A percentile compares a stretch with the other conserved stretches of the same genome.
Conservation (phyloP, 2,797 vertebrate genomes). For the Clarias pachynema region DNA sequence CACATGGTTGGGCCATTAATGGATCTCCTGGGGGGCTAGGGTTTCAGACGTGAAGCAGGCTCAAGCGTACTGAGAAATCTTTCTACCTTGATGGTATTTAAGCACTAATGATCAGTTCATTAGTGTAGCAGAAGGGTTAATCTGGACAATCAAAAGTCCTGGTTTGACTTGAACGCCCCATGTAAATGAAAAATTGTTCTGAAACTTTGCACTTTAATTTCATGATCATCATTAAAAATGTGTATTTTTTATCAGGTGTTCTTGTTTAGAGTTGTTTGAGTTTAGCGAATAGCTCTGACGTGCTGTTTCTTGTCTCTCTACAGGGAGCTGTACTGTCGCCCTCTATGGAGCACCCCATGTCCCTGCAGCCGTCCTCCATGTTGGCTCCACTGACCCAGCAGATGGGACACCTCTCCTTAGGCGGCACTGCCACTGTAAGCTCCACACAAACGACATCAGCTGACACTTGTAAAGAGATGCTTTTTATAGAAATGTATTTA, state of each 20-base stretch:
- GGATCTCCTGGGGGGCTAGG: too few relatives aligned
- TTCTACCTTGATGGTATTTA: too few relatives aligned
- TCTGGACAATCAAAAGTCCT: too few relatives aligned
- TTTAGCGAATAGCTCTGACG: neutral
- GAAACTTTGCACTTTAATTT: neutral
- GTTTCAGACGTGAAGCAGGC: too few relatives aligned
- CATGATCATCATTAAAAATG: neutral
- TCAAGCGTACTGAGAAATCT: too few relatives aligned
- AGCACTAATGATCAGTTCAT: too few relatives aligned
- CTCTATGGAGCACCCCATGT: constrained; percentile 97
- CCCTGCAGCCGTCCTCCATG: constrained; percentile 94
- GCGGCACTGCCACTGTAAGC: constrained; percentile 91
- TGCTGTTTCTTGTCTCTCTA: constrained; percentile 18
- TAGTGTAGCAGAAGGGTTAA: too few relatives aligned
- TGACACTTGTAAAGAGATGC: neutral
- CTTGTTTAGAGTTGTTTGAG: too few relatives aligned
- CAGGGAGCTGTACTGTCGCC: constrained; percentile 96
- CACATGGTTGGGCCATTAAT: too few relatives aligned
- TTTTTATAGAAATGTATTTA: constrained; percentile 12
- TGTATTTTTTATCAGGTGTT: too few relatives aligned
- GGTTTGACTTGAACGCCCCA: too few relatives aligned
- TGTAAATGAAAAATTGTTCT: too few relatives aligned
- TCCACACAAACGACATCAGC: constrained; percentile 59
- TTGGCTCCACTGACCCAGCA: constrained; percentile 92
- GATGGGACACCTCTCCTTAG: constrained; percentile 97